A percentile compares a stretch with the other conserved stretches of the same genome.
Conservation (phyloP, 2,888 invertebrate species). For the Rugalucina vietnamica region DNA sequence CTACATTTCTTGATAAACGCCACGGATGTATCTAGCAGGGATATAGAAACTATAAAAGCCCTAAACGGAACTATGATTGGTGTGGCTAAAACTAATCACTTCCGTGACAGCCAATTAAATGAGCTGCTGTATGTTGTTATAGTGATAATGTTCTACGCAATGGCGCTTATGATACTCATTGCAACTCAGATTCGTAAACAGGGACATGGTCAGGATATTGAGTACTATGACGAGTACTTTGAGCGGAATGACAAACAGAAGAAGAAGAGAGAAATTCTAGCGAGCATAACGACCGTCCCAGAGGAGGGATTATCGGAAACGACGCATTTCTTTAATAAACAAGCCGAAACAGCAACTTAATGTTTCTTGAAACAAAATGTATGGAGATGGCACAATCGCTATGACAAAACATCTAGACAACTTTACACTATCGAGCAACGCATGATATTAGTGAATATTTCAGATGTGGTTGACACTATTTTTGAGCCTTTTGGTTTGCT, state of each 20-base stretch:
- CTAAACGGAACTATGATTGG: slow-evolving; percentile 57
- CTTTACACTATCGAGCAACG: too few species aligned
- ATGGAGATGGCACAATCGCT: too few species aligned
- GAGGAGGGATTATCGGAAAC: slow-evolving; percentile 43
- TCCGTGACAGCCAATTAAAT: slow-evolving; percentile 76
- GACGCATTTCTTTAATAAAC: neutral
- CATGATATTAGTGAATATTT: too few species aligned
- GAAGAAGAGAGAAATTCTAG: slow-evolving; percentile 60
- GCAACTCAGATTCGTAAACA: slow-evolving; percentile 77
- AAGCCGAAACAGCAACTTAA: neutral
- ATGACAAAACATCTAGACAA: too few species aligned
- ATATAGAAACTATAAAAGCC: slow-evolving; percentile 44
- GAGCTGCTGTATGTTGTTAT: slow-evolving; percentile 80
- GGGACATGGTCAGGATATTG: slow-evolving; percentile 73
- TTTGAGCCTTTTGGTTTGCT: too few species aligned
- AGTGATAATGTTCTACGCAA: slow-evolving; percentile 80
- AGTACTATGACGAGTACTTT: slow-evolving; percentile 80
- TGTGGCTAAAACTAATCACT: slow-evolving; percentile 55
- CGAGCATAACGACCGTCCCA: slow-evolving; percentile 48
- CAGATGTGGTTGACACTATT: too few species aligned
- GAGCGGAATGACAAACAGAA: slow-evolving; percentile 75
- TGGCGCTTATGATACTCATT: slow-evolving; percentile 79
- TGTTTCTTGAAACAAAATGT: too few species aligned
- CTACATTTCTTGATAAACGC: slow-evolving; percentile 57
- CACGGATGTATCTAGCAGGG: slow-evolving; percentile 42